Evolutionary conservation across 2,113 vertebrate species (phyloP), one percentile per base, ranked within the genome.

Genomic region (Periophthalmodon schlosseri): DNA sequence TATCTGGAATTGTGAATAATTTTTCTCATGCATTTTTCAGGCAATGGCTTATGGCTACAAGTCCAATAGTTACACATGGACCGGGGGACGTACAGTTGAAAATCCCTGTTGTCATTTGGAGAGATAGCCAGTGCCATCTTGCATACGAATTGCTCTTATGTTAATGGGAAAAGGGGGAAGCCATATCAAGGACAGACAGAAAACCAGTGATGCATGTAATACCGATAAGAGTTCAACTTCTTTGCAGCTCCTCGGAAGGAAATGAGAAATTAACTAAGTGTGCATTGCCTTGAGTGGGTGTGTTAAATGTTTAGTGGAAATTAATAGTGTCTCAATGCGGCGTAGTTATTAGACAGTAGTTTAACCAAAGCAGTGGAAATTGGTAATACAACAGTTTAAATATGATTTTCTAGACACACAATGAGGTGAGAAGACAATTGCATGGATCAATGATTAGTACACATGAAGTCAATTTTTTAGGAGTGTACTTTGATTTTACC

Each of bases 131-230:
- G 60, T 63, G 56, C 73, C 73, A 81, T 88, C 82, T 77, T 79
- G 84, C 88, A 88, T 86, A 87, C 80, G 84, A 90, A 90, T 87
- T 87, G 76, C 68, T 81, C 86, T 88, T 74, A 82, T 89, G 85
- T 86, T 88, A 91, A 91, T 88, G 69, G 68, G 70, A 34, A 86
- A 75, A 74, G 74, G n/a, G 78, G 81, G 57, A 60, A 86, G 61
- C 77, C 85, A 85, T 86, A 89, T 90, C 87, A 83, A 89, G 83
- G 88, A 85, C 82, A 80, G 83, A 74, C 87, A 81, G 82, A 77
- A 75, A 88, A 84, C 67, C 76, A 15, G 73, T 87, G 85, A 88
- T 81, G 84, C 89, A 78, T 87, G 79, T 79, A 87, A 87, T 77
- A 65, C 80, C 85, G 90, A 91, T 90, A 87, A 86, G 79, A 86